Evolutionary conservation across 2,797 vertebrate species (phyloP).

Genomic region (Enteromius treurensis): DNA sequence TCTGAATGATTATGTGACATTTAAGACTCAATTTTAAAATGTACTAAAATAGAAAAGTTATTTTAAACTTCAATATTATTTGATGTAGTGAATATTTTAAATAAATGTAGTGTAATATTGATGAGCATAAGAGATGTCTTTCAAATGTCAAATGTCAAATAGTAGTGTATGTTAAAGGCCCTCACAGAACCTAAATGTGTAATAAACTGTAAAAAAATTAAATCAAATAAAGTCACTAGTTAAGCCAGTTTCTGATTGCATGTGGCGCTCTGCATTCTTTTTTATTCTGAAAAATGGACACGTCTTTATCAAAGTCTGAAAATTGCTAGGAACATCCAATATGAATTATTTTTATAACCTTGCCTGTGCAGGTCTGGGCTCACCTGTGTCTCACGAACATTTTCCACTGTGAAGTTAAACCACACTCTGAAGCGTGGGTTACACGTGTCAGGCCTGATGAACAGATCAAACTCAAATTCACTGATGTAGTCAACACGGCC

Average conservation of each 20-base stretch:
- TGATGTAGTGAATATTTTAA: not conserved
- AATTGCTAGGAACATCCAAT: not conserved
- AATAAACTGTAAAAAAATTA: not conserved
- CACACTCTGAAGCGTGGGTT: constrained; percentile 97
- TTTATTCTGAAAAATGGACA: not conserved
- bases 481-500: constrained; percentile 92
- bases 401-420: constrained; percentile 99
- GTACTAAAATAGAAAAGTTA: not conserved
- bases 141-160: not conserved
- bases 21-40: not conserved
- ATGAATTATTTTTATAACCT: not conserved
- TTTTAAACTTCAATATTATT: not conserved
- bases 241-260: not conserved
- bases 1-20: not conserved
- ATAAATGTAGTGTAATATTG: not conserved
- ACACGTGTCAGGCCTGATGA: constrained; percentile 96
- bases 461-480: constrained; percentile 97
- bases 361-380: constrained; percentile 56
- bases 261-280: not conserved
- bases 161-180: not conserved
- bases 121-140: not conserved
- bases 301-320: not conserved
- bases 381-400: constrained; percentile 93
- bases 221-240: not conserved
- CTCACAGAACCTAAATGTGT: not conserved